A percentile compares a stretch with the other conserved stretches of the same genome.
phyloP scores from a whole-genome alignment of 2,797 vertebrate species.

The Mus caroli region DNA sequence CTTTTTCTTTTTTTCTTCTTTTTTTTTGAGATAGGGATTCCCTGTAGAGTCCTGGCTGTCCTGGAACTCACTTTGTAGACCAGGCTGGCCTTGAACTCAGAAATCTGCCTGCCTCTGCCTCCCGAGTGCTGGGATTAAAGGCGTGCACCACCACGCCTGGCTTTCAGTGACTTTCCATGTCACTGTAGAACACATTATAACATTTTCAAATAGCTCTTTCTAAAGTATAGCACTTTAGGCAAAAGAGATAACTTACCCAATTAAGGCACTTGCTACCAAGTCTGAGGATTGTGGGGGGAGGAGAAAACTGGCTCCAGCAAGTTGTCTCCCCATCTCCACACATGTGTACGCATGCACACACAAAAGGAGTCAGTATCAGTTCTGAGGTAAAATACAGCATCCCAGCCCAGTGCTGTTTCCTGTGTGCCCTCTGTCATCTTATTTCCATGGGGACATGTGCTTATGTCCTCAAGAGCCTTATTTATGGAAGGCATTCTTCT shows the following conservation, averaged over 20 bases:
- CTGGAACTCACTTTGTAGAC: too few relatives aligned
- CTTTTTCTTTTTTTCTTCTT: too few relatives aligned
- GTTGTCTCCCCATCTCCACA: neutral
- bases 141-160: too few relatives aligned
- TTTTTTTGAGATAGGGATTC: too few relatives aligned
- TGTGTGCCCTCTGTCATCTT: neutral
- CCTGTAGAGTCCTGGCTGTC: too few relatives aligned
- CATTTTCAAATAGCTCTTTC: neutral
- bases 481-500: conserved; percentile 51
- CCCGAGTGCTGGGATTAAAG: too few relatives aligned
- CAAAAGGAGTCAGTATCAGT: neutral
- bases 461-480: conserved; percentile 19
- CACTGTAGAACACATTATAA: neutral
- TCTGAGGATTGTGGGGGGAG: neutral
- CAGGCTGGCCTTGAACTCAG: too few relatives aligned
- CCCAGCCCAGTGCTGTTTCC: neutral
- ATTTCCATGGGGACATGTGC: neutral
- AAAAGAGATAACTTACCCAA: neutral
- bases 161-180: neutral
- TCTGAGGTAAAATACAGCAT: neutral
- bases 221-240: neutral
- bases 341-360: neutral
- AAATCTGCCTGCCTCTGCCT: too few relatives aligned
- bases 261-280: neutral
- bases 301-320: neutral